A percentile compares a stretch with the other conserved stretches of the same genome.
Evolutionary conservation across 2,888 invertebrate species (phyloP).

Genomic region (Apamea epomidion): DNA sequence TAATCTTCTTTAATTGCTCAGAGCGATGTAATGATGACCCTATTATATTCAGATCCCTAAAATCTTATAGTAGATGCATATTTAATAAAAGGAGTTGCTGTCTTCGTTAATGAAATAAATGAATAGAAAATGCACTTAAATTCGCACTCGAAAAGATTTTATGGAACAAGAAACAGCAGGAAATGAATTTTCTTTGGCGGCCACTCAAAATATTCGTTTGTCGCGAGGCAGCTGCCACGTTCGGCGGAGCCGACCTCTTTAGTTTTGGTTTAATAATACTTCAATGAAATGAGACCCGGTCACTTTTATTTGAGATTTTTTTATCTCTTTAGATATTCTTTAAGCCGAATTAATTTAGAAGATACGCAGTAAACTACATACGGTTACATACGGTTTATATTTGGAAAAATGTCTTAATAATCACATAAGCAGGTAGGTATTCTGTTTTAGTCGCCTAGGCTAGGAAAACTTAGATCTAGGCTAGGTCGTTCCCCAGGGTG

Average conservation of each 20-base stretch:
- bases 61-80: constrained; percentile 29
- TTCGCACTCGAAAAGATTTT: constrained; percentile 67
- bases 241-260: constrained; percentile 63
- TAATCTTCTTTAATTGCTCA: constrained; percentile 19
- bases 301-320: constrained; percentile 38
- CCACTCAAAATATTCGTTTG: constrained; percentile 72
- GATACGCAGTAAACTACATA: not conserved
- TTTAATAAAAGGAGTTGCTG: constrained; percentile 22
- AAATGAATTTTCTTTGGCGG: constrained; percentile 77
- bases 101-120: constrained; percentile 60
- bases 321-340: not conserved
- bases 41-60: constrained; percentile 35
- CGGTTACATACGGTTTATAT: not conserved
- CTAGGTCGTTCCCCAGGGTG: constrained; percentile 10
- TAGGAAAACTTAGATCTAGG: constrained; percentile 17
- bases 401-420: not conserved
- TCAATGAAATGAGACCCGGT: constrained; percentile 51
- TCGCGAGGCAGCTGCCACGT: constrained; percentile 65
- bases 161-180: constrained; percentile 71
- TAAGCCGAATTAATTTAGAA: not conserved
- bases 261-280: constrained; percentile 71
- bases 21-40: constrained; percentile 24
- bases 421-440: not conserved
- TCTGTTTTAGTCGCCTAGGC: not conserved
- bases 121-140: constrained; percentile 68